phyloP scores from a whole-genome alignment of 1,140 invertebrate genomes.

The Lucilia sericata region DNA sequence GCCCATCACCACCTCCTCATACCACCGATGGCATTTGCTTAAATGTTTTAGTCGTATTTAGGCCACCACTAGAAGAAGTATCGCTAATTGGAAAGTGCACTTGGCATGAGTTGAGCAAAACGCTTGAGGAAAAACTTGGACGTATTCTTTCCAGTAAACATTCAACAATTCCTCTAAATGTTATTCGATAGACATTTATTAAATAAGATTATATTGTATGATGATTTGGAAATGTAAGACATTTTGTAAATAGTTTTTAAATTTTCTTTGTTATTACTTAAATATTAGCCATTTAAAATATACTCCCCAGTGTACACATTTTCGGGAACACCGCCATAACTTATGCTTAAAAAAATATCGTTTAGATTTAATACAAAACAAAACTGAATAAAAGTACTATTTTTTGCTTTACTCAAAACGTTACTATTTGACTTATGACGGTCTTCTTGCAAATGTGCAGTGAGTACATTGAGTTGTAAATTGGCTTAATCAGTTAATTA shows the following conservation, averaged over 20 bases:
- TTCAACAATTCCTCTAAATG: slow-evolving; percentile 83
- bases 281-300: too few relatives aligned
- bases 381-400: too few relatives aligned
- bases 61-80: slow-evolving; percentile 86
- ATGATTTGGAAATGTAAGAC: neutral
- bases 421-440: too few relatives aligned
- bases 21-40: slow-evolving; percentile 83
- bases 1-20: slow-evolving; percentile 67
- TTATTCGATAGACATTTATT: slow-evolving; percentile 75
- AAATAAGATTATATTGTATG: neutral
- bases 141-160: slow-evolving; percentile 77
- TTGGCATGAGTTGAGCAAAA: slow-evolving; percentile 84
- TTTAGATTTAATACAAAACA: too few relatives aligned
- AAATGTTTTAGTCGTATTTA: slow-evolving; percentile 86
- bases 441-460: too few relatives aligned
- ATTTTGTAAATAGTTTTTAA: neutral
- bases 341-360: too few relatives aligned
- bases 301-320: too few relatives aligned
- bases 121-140: slow-evolving; percentile 78
- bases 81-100: slow-evolving; percentile 87
- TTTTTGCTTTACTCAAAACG: too few relatives aligned
- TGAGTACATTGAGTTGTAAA: neutral
- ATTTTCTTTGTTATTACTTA: neutral
- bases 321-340: too few relatives aligned
- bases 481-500: neutral